A percentile compares a stretch with the other conserved stretches of the same genome.
phyloP scores from a whole-genome alignment of 2,113 vertebrate genomes.

The Willisornis vidua region DNA sequence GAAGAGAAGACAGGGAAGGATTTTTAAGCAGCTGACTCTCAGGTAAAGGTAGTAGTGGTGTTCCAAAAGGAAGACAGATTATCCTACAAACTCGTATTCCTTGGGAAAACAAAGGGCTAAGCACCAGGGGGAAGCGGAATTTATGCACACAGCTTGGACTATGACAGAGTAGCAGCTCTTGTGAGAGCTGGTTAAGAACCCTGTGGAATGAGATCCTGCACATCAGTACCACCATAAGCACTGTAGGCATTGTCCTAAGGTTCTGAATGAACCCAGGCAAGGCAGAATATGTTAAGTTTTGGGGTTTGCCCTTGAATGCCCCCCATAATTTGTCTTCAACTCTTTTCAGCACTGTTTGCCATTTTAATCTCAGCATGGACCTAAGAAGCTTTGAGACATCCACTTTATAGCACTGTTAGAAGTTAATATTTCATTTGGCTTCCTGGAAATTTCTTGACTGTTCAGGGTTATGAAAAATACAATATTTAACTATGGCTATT shows the following conservation, averaged over 20 bases:
- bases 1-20: neutral
- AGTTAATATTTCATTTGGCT: neutral
- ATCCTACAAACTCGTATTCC: neutral
- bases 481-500: neutral
- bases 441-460: neutral
- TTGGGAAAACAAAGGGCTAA: neutral
- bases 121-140: neutral
- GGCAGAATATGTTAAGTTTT: neutral
- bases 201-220: neutral
- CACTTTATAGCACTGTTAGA: neutral
- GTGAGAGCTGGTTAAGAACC: neutral
- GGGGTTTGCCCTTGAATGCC: neutral
- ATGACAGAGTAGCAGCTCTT: neutral
- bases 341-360: neutral
- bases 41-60: neutral
- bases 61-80: neutral
- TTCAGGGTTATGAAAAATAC: neutral
- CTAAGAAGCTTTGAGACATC: neutral
- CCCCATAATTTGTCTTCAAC: neutral
- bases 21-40: neutral
- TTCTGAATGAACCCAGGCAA: neutral
- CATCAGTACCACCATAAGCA: neutral
- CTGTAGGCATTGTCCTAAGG: neutral
- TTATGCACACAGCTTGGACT: neutral
- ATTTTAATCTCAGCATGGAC: neutral